Evolutionary conservation across 2,888 invertebrate species (phyloP).

Genomic region (Mythimna pallens): DNA sequence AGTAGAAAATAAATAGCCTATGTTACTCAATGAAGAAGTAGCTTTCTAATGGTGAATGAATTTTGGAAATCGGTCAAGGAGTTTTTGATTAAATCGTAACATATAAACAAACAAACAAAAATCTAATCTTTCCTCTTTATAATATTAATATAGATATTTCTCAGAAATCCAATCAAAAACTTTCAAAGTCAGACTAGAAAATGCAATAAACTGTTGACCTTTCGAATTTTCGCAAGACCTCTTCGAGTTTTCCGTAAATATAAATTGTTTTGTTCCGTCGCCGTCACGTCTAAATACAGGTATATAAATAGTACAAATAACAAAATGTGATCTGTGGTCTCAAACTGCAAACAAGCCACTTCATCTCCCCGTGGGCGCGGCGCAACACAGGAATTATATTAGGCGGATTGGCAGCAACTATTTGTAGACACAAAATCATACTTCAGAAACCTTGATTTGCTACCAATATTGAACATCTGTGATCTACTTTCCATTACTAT

Average conservation of each 20-base stretch:
- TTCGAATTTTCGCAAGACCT: background rate
- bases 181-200: background rate
- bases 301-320: background rate
- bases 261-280: background rate
- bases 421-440: slow-evolving; percentile 41
- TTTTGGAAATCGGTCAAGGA: too few relatives aligned
- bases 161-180: background rate
- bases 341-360: slow-evolving; percentile 21
- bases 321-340: slow-evolving; percentile 10
- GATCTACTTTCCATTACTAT: slow-evolving; percentile 10
- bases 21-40: too few relatives aligned
- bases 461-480: slow-evolving; percentile 25
- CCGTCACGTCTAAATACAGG: background rate
- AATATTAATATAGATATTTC: background rate
- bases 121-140: too few relatives aligned
- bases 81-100: too few relatives aligned
- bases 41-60: too few relatives aligned
- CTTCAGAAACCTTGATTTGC: slow-evolving; percentile 42
- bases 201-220: background rate
- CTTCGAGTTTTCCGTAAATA: background rate
- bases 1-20: too few relatives aligned
- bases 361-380: slow-evolving; percentile 33
- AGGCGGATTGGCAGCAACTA: slow-evolving; percentile 35
- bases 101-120: too few relatives aligned
- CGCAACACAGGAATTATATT: slow-evolving; percentile 48